phyloP scores from a whole-genome alignment of 1,140 invertebrate species.

The Pogonomyrmex californicus region DNA sequence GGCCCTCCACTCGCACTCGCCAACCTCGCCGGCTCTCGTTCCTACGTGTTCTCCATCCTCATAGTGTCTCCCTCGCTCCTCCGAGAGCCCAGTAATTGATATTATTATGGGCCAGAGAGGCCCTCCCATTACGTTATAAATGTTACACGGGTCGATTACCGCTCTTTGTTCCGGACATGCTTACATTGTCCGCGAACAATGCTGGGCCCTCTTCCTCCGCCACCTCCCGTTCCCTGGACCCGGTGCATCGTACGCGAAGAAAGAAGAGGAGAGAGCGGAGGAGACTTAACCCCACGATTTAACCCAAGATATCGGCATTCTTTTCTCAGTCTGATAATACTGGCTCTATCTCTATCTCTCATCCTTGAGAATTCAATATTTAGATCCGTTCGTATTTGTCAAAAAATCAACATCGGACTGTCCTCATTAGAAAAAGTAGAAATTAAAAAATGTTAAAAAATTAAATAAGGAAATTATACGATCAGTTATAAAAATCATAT shows the following conservation, averaged over 20 bases:
- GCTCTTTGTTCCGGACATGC: slow-evolving; percentile 77
- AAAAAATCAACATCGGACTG: not conserved
- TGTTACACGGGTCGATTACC: slow-evolving; percentile 83
- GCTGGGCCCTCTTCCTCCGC: slow-evolving; percentile 71
- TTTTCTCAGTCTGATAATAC: not conserved
- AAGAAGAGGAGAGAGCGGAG: slow-evolving; percentile 47
- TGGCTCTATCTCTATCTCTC: not conserved
- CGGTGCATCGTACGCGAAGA: slow-evolving; percentile 64
- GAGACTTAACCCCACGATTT: slow-evolving; percentile 72
- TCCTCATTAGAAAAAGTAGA: not conserved
- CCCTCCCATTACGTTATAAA: slow-evolving; percentile 83
- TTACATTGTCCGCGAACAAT: slow-evolving; percentile 79
- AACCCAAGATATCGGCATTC: slow-evolving; percentile 66
- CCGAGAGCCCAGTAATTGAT: slow-evolving; percentile 77
- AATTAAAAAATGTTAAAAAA: not conserved
- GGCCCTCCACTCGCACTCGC: slow-evolving; percentile 53
- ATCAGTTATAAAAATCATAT: not conserved
- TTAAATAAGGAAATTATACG: not conserved
- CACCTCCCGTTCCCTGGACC: slow-evolving; percentile 54
- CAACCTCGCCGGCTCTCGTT: not conserved
- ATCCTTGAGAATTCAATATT: slow-evolving; percentile 45
- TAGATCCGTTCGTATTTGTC: slow-evolving; percentile 23
- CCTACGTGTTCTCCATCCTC: slow-evolving; percentile 37
- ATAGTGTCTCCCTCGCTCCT: slow-evolving; percentile 56
- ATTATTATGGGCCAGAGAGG: slow-evolving; percentile 80